A percentile compares a stretch with the other conserved stretches of the same genome.
Conservation (phyloP, 92 coral and sea anemone species). For the Porites rus region DNA sequence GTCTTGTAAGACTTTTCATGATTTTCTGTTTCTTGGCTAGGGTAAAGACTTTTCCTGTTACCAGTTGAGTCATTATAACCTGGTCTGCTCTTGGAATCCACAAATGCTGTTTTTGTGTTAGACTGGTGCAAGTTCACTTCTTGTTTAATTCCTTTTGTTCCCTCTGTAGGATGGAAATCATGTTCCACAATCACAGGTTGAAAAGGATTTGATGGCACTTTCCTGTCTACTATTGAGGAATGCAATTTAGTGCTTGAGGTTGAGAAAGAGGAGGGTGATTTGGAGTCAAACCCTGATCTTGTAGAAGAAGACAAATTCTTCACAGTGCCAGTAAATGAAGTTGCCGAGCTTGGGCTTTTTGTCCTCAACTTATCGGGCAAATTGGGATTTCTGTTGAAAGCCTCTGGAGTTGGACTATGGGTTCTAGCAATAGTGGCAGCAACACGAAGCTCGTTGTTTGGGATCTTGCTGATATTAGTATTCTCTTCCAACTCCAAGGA, state of each 20-base stretch:
- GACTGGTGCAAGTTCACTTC: conserved; percentile 12
- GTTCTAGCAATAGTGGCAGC: conserved; percentile 12
- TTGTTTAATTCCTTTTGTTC: conserved; percentile 34
- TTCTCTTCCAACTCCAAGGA: background rate
- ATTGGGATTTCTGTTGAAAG: background rate
- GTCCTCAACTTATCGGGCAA: conserved; percentile 12
- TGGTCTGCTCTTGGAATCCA: conserved; percentile 8
- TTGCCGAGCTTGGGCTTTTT: conserved; percentile 8
- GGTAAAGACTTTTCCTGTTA: conserved; percentile 14
- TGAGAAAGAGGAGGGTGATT: conserved; percentile 28
- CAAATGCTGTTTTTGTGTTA: background rate
- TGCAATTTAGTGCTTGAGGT: conserved; percentile 10
- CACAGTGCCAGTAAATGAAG: background rate
- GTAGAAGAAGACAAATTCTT: background rate
- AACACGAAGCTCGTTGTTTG: background rate
- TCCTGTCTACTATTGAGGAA: conserved; percentile 16
- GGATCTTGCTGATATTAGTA: background rate
- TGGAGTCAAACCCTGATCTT: conserved; percentile 22
- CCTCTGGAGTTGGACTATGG: conserved; percentile 32
- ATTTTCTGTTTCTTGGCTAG: conserved; percentile 46
- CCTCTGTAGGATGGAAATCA: conserved; percentile 42
- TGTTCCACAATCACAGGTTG: conserved; percentile 50
- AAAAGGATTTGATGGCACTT: conserved; percentile 25
- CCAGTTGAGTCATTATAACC: conserved; percentile 12
- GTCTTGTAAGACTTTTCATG: conserved; percentile 55